These are phyloP conservation scores for Leucopsar rothschildi DNA, from an alignment of 2,113 vertebrate species.

Conservation along the genomic window DNA sequence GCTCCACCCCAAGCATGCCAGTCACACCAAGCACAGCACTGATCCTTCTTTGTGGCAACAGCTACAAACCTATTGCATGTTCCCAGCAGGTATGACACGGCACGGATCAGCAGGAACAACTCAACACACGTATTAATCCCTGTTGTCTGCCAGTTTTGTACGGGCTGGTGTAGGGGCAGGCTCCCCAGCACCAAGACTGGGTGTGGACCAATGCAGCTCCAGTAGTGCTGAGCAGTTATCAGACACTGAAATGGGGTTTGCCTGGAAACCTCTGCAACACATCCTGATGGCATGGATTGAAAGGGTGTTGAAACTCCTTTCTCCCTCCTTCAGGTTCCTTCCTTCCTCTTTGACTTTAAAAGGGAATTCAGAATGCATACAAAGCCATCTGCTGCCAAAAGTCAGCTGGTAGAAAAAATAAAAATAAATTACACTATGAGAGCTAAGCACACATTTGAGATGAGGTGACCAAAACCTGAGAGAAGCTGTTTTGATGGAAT, in stretches of 20 bases:
- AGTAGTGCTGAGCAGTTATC: neutral
- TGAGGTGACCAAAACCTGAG: neutral
- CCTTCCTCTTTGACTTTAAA: neutral
- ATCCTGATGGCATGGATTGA: fast-evolving
- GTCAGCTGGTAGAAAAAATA: neutral
- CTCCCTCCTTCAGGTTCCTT: neutral
- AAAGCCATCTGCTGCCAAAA: neutral
- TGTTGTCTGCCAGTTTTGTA: neutral
- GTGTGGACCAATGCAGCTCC: neutral
- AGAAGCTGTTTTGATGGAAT: neutral
- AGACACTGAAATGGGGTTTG: neutral
- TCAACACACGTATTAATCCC: fast-evolving
- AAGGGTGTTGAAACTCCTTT: neutral
- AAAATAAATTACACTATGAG: neutral
- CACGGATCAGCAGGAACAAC: neutral
- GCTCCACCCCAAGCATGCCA: fast-evolving
- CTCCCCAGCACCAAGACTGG: neutral
- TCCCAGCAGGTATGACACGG: neutral
- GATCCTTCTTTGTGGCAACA: neutral
- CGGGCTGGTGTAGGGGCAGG: neutral
- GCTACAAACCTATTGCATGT: fast-evolving
- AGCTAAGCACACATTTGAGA: neutral
- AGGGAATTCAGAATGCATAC: neutral
- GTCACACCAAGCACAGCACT: neutral
- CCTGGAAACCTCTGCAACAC: neutral